These are phyloP conservation scores for Hydropotes inermis DNA, from an alignment of 2,113 vertebrate species.

Conservation along the genomic window DNA sequence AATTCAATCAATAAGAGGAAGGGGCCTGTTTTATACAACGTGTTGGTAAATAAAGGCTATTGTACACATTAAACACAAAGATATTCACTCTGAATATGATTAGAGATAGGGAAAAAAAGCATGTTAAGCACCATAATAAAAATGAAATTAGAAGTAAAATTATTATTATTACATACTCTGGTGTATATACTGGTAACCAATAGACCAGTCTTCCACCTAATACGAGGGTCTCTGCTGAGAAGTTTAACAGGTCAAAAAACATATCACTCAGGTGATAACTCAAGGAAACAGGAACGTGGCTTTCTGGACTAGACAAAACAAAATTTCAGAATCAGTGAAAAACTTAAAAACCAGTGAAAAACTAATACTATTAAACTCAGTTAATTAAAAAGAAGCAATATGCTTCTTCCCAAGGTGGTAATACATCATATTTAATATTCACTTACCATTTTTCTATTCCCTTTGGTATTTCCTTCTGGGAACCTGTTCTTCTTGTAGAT, in stretches of 20 bases:
- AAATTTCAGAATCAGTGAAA: constrained; percentile 51
- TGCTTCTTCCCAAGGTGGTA: constrained; percentile 3
- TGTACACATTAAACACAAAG: constrained; percentile 19
- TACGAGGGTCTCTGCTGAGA: constrained; percentile 91
- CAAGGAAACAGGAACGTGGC: constrained; percentile 90
- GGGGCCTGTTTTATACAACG: not conserved
- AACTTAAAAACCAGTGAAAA: not conserved
- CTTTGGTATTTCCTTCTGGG: constrained; percentile 89
- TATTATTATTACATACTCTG: constrained; percentile 89
- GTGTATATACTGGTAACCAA: constrained; percentile 94
- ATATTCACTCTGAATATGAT: not conserved
- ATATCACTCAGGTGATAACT: constrained; percentile 96
- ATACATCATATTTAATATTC: not conserved
- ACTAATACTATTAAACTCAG: not conserved
- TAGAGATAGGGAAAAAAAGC: not conserved
- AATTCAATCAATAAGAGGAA: not conserved
- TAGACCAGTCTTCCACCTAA: constrained; percentile 94
- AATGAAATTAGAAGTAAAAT: constrained; percentile 30
- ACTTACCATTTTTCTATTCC: constrained; percentile 87
- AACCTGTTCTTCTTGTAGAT: constrained; percentile 94
- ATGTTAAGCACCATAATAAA: constrained; percentile 28
- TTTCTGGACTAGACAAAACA: constrained; percentile 84
- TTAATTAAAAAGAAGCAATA: not conserved
- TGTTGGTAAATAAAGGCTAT: not conserved
- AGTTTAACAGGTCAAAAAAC: constrained; percentile 94